Base-by-base conservation (phyloP, 2,797 vertebrate genomes). In the Gorsachius magnificus region DNA sequence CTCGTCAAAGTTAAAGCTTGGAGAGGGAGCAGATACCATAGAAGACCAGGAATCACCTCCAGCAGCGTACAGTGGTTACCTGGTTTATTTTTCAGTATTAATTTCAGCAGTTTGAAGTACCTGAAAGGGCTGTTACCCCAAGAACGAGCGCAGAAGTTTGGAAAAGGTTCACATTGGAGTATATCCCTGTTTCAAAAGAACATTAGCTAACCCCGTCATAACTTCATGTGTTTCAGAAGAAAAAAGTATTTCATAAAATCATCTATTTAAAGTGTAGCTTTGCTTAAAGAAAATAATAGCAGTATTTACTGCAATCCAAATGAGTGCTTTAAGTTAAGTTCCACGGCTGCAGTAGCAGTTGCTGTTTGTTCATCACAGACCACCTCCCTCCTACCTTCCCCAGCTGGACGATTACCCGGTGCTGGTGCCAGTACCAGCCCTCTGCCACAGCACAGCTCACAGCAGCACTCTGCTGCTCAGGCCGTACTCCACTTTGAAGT, bases 31-130 rank as follows among this genome's bases (percentile, higher is more conserved):
- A 0, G 66, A 17, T 16, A 38, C 28, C 75, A 29, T 26, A 46
- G 48, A 41, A 57, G 54, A 60, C 18, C 72, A 78, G 70, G 58
- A 77, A 51, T 26, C 64, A 36, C 29, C 79, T 65, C 58, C 51
- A 50, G 5, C 50, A 31, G 4, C 10, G 21, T 38, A 45, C 31
- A 60, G 64, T 35, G 54, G 20, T 69, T 61, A 81, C 82, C 38
- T 64, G 58, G 6, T 94, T 96, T 91, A 94, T 94, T 96, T 79
- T 25, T 66, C 86, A 63, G 2, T 9, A 54, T 79, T 54, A 63
- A 14, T 50, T 58, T 61, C 86, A 86, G 57, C 82, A 89, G 58
- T 13, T 13, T 68, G 26, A 87, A 74, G 66, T 51, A 90, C 48
- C 87, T 77, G 87, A 36, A 77, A 57, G 17, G 21, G 50, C 31